Base-by-base conservation (phyloP, 2,888 invertebrate genomes). In the Synanthedon andrenaeformis region DNA sequence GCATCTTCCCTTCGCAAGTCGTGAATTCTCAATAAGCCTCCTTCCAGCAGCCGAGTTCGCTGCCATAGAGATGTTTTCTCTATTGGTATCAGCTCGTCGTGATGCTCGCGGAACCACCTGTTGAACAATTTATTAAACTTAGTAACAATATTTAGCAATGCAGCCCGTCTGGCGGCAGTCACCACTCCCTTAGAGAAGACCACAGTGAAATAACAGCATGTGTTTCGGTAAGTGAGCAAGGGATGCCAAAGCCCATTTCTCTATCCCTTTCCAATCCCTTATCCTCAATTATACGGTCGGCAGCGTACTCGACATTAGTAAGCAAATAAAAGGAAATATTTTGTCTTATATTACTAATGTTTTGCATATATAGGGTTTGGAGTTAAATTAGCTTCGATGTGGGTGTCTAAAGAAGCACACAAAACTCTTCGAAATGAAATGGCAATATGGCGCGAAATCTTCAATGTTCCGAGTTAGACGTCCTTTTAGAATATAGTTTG, bases 51-150 rank as follows among this genome's bases (percentile, higher is more conserved):
- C 42, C 67, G 64, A 3, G 70, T 61, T 1, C 87, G 71, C 5
- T 65, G 57, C 82, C 84, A 82, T 6, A 79, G 59, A 4, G 74
- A 54, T 48, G 91, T 92, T 62, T 92, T 86, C 64, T 91, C 91
- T 74, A 94, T 89, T 49, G 92, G 92, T 64, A 90, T 85, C 66
- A 92, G 73, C 73, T 92, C 91, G 56, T 92, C 92, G 67, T 91
- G 92, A 62, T 92, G 90, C 73, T 93, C 93, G 56, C 92, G 90
- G 77, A 92, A 92, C 94, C 94, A 94, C 75, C 92, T 92, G 67
- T 3, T 57, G 35, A 35, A 35, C 35, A 35, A 10, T 35, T 23
- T 35, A 35, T 35, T 35, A 35, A 35, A 59, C 55, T 41, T 58
- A 41, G 35, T 6, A 49, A 14, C n/a, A 35, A 17, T 41, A 13